Conservation (phyloP, 2,888 invertebrate genomes). For the Drosophila borealis region DNA sequence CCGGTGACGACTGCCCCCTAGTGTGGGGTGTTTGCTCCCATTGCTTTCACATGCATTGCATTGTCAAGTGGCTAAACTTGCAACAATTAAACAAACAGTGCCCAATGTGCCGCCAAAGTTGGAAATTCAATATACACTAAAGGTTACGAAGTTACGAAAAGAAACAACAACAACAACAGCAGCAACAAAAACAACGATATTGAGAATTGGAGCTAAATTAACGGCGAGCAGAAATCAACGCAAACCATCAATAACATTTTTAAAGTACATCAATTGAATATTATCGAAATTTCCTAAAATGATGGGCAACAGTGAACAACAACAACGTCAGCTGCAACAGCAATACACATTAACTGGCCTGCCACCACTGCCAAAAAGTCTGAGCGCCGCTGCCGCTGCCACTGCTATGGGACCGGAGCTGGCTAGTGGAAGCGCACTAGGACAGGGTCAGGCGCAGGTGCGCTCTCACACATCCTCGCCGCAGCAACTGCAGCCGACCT, state of each 20-base stretch:
- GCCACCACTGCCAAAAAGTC: conserved; percentile 94
- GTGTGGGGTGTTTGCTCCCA: conserved; percentile 99
- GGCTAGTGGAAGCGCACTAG: conserved; percentile 9
- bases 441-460: conserved; percentile 23
- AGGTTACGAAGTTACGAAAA: not conserved
- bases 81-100: conserved; percentile 94
- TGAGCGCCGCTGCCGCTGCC: conserved; percentile 91
- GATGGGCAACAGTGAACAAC: conserved; percentile 70
- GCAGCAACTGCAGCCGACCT: conserved; percentile 42
- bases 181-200: conserved; percentile 27
- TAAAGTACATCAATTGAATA: conserved; percentile 8
- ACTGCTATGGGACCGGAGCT: conserved; percentile 30
- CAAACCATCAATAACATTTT: conserved; percentile 16
- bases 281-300: conserved; percentile 38
- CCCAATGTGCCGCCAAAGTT: conserved; percentile 99
- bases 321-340: conserved; percentile 45
- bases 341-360: conserved; percentile 86
- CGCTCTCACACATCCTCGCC: conserved; percentile 70
- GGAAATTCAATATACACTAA: conserved; percentile 96
- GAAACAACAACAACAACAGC: conserved; percentile 26
- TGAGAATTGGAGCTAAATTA: conserved; percentile 6
- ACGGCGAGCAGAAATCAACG: conserved; percentile 21
- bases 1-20: conserved; percentile 98
- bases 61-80: conserved; percentile 99
- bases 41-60: conserved; percentile 99